Conservation (phyloP, 2,797 vertebrate genomes). For the Tapirus indicus region DNA sequence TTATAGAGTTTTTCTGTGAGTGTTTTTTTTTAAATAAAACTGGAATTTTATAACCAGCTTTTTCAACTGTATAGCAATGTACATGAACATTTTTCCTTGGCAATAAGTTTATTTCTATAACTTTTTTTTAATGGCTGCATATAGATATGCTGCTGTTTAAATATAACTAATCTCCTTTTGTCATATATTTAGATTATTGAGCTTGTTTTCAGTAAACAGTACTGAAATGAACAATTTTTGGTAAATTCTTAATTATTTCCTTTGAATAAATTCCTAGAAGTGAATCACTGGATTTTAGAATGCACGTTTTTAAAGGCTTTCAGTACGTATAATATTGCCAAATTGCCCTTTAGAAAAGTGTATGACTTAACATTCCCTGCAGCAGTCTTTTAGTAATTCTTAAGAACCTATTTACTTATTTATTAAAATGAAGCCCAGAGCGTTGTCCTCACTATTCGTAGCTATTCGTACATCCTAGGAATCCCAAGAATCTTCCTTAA, state of each 20-base stretch:
- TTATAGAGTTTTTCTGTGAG: not conserved
- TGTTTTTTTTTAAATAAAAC: not conserved
- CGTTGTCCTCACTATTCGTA: not conserved
- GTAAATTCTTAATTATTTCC: constrained; percentile 6
- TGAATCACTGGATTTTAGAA: not conserved
- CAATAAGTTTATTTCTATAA: not conserved
- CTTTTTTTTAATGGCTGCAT: not conserved
- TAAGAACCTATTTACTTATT: not conserved
- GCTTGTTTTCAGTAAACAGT: not conserved
- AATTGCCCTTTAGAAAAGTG: constrained; percentile 1
- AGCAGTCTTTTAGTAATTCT: not conserved
- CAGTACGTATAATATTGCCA: not conserved
- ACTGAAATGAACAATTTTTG: not conserved
- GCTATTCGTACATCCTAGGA: not conserved
- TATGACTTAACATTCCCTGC: not conserved
- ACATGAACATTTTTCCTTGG: not conserved
- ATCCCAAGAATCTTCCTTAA: not conserved
- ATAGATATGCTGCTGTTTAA: not conserved
- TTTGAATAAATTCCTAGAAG: constrained; percentile 14
- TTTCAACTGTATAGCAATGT: not conserved
- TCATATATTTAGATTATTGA: not conserved
- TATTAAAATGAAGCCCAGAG: constrained; percentile 4
- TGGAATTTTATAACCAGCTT: not conserved
- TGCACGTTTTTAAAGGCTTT: constrained; percentile 22
- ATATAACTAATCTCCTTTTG: not conserved